Conservation (phyloP, 1,140 invertebrate species). For the roundworm (Caenorhabditis elegans) region DNA sequence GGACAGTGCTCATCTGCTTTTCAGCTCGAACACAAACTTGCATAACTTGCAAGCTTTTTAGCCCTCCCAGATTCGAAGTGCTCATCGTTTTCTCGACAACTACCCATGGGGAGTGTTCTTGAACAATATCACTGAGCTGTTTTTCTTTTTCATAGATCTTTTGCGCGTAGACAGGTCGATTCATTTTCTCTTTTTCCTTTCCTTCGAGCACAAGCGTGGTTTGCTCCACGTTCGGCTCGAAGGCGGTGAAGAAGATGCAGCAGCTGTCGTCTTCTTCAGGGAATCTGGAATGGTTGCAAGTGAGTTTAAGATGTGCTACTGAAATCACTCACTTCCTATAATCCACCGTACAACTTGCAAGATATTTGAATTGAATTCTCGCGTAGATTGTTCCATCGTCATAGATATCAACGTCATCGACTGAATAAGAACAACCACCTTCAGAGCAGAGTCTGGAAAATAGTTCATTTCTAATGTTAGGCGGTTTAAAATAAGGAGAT, state of each 20-base stretch:
- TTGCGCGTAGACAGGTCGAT: neutral
- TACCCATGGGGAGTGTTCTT: slow-evolving; percentile 18
- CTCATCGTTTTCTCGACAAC: slow-evolving; percentile 47
- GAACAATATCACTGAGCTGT: slow-evolving; percentile 37
- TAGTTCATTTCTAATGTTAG: neutral
- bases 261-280: slow-evolving; percentile 64
- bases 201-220: slow-evolving; percentile 50
- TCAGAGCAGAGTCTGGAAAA: slow-evolving; percentile 54
- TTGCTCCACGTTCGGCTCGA: slow-evolving; percentile 39
- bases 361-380: slow-evolving; percentile 55
- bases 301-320: too few relatives aligned
- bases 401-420: slow-evolving; percentile 54
- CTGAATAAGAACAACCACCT: slow-evolving; percentile 48
- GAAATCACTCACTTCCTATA: slow-evolving; percentile 44
- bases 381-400: slow-evolving; percentile 55
- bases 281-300: slow-evolving; percentile 47
- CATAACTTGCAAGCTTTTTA: slow-evolving; percentile 47
- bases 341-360: slow-evolving; percentile 56
- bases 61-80: slow-evolving; percentile 42
- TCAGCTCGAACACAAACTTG: slow-evolving; percentile 57
- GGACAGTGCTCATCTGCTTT: slow-evolving; percentile 61
- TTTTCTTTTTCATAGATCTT: slow-evolving; percentile 51
- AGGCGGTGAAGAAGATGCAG: slow-evolving; percentile 55
- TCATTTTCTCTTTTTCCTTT: slow-evolving; percentile 38
- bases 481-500: too few relatives aligned